Base-by-base conservation (phyloP, 2,797 vertebrate genomes). In the Xyrichtys novacula region DNA sequence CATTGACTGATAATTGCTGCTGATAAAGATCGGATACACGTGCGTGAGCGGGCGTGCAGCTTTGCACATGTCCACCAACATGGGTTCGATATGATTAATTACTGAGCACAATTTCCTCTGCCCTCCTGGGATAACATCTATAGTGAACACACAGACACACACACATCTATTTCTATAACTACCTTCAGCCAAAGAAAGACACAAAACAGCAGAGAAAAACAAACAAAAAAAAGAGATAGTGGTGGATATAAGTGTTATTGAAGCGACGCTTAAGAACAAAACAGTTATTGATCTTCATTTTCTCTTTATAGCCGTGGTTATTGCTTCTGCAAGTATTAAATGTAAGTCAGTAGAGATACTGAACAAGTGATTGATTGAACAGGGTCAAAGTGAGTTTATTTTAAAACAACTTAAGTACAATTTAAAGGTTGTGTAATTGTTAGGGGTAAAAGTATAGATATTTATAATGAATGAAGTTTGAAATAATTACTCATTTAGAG, bases 81-180 rank as follows among this genome's bases (percentile, higher is more conserved):
- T 61, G 28, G 53, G 28, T 29, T 34, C 48, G 7, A 48, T 50
- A 47, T 57, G 74, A 87, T 86, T 82, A 80, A 87, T 85, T 77
- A 74, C 77, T 68, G 52, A 58, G 58, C 54, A 66, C 26, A 59
- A 53, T 64, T 65, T 58, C 71, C 42, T 71, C 48, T 80, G 63
- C 38, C 50, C 49, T 29, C 26, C 28, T 58, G 46, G 40, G 57
- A 49, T 22, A 16, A n/a, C 44, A 17, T 23, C 58, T 25, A 47
- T 23, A 46, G 43, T 16, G 58, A 7, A n/a, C 16, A 59, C 19
- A 40, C 34, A 28, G 29, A 57, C 29, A 25, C 42, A 25, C 49
- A 46, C 17, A 31, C 12, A 5, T 46, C 32, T 49, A 6, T 44
- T 11, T 28, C 31, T 14, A 5, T 11, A 6, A 31, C 8, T 34